A percentile compares a stretch with the other conserved stretches of the same genome.
Evolutionary conservation across 1,140 invertebrate species (phyloP).

Genomic region (Arion vulgaris): DNA sequence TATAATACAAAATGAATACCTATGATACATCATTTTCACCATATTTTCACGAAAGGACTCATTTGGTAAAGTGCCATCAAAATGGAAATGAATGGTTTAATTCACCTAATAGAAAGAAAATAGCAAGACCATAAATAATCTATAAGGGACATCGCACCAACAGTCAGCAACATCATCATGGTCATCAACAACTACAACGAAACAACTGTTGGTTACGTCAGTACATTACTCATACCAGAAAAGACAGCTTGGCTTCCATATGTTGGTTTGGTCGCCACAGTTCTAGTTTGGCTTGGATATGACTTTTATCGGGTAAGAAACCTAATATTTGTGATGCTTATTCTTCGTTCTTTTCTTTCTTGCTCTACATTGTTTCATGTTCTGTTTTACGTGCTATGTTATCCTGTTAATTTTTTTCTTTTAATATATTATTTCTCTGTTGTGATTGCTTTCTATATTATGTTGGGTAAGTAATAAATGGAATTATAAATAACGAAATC

Average conservation of each 20-base stretch:
- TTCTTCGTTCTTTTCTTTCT: neutral
- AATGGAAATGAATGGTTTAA: no score
- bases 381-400: neutral
- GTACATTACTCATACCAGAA: constrained; percentile 21
- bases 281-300: constrained; percentile 20
- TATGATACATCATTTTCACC: no score
- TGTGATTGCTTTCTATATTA: no score
- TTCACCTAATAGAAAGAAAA: no score
- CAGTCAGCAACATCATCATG: neutral
- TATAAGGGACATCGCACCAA: neutral
- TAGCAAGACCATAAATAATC: no score
- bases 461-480: no score
- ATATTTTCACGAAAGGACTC: no score
- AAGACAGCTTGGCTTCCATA: constrained; percentile 26
- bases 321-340: neutral
- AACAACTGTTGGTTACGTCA: neutral
- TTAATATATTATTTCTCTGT: neutral
- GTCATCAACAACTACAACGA: neutral
- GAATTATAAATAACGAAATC: no score
- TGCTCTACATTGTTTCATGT: neutral
- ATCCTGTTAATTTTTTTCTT: neutral
- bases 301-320: constrained; percentile 25
- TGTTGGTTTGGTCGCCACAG: constrained; percentile 10
- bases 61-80: no score
- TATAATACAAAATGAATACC: no score